Conservation (phyloP, 92 coral and sea anemone species). For the Siderastrea siderea region DNA sequence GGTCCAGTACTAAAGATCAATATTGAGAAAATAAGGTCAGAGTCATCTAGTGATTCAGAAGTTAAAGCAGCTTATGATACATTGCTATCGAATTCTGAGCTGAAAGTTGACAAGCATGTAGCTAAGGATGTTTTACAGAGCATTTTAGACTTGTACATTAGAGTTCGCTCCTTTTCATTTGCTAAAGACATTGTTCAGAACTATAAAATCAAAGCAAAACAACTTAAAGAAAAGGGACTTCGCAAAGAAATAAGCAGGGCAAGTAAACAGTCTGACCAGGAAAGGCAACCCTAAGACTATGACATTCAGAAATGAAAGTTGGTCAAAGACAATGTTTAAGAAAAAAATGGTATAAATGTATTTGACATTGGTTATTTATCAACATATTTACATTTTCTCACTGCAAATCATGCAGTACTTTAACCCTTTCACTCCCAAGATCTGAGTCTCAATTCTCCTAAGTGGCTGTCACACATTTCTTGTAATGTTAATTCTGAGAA, state of each 20-base stretch:
- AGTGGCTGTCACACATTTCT: too few species aligned
- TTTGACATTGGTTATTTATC: too few species aligned
- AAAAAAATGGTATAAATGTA: too few species aligned
- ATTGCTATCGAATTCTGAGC: constrained; percentile 39
- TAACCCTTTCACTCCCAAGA: too few species aligned
- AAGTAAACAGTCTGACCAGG: constrained; percentile 30
- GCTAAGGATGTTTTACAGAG: constrained; percentile 61
- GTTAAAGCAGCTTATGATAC: constrained; percentile 35
- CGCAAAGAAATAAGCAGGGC: constrained; percentile 60
- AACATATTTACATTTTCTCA: too few species aligned
- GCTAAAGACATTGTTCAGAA: constrained; percentile 62
- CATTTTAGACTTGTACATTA: constrained; percentile 54
- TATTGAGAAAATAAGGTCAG: constrained; percentile 15
- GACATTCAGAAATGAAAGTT: too few species aligned
- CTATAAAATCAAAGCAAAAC: constrained; percentile 54
- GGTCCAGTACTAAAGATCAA: constrained; percentile 28
- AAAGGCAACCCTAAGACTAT: constrained; percentile 29
- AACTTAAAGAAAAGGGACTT: constrained; percentile 55
- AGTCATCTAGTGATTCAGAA: constrained; percentile 42
- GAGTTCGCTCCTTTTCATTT: constrained; percentile 61
- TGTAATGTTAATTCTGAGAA: too few species aligned
- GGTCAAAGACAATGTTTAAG: too few species aligned
- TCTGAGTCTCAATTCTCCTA: too few species aligned
- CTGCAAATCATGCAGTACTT: too few species aligned
- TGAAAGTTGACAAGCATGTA: constrained; percentile 33